Base-by-base conservation (phyloP, 1,140 invertebrate species). In the Drosophila baimaii region DNA sequence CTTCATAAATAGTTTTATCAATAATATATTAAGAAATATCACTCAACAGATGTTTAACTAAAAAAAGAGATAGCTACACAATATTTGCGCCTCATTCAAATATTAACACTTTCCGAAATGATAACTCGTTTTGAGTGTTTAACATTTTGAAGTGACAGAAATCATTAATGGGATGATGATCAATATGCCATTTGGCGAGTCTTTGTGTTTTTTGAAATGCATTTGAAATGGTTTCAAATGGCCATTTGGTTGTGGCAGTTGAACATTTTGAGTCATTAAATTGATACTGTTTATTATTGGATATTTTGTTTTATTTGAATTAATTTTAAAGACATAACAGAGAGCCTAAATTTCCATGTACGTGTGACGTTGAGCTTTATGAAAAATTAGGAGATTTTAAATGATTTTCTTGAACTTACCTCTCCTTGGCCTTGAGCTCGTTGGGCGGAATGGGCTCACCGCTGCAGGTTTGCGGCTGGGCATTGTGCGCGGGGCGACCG, bases 401-500 rank as follows among this genome's bases (percentile, higher is more conserved):
- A 12, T 15, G 2, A 8, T 10, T 5, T n/a, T n/a, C 15, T 0
- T 0, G 12, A 5, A 58, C 92, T 93, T 92, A 94, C 94, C 93
- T 94, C 93, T 99, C 98, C 91, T 98, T 95, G 63, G 97, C 95
- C 77, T 96, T 94, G 21, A 99, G 94, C 93, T 99, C 98, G 81
- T 98, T 98, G 6, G 97, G 97, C 29, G 97, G 97, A 73, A 99
- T 99, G 0, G 98, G 98, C 81, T 99, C 98, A 1, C 98, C 98
- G 76, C 97, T 98, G 93, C 98, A 99, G 35, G 98, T 98, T 91
- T 99, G 98, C 0, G 98, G 98, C 92, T 99, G 98, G 9, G 98
- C 98, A 93, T 99, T 99, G 93, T 99, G 98, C 5, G 98, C 98
- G 43, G 98, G 98, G 92, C 98, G 95, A 1, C 98, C 98, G 1